Conservation (phyloP, 92 coral and sea anemone genomes). For the Porites evermanni region DNA sequence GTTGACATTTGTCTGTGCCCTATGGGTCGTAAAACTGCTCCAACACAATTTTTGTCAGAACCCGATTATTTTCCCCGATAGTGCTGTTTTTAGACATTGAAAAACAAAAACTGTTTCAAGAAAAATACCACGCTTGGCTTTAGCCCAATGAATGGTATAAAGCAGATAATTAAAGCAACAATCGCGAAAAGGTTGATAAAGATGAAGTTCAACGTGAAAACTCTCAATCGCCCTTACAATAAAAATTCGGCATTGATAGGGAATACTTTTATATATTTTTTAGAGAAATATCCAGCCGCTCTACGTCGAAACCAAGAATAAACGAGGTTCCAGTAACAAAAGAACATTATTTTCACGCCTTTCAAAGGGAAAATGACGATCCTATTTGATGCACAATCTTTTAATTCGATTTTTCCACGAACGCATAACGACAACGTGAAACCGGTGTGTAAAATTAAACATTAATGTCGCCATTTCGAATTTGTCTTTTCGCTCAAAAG, state of each 20-base stretch:
- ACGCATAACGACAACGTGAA: constrained; percentile 58
- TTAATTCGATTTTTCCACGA: constrained; percentile 62
- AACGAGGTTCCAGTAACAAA: constrained; percentile 31
- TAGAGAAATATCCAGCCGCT: neutral
- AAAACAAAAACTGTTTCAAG: neutral
- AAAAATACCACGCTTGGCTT: neutral
- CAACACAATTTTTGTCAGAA: constrained; percentile 38
- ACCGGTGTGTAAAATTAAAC: constrained; percentile 59
- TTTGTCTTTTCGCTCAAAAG: constrained; percentile 36
- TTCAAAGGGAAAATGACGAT: constrained; percentile 28
- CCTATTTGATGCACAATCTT: constrained; percentile 50
- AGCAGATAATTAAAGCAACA: neutral
- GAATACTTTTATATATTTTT: neutral
- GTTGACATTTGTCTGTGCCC: constrained; percentile 62
- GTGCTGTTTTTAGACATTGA: constrained; percentile 5
- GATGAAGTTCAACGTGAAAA: constrained; percentile 5
- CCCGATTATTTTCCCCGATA: constrained; percentile 10
- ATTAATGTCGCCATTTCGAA: constrained; percentile 46
- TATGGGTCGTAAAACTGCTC: constrained; percentile 58
- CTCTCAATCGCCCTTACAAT: neutral
- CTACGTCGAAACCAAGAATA: neutral
- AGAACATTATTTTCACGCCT: constrained; percentile 39
- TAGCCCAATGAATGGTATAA: neutral
- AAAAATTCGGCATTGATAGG: neutral
- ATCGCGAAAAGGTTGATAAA: constrained; percentile 2